phyloP scores from a whole-genome alignment of 2,888 invertebrate species.

The Seira sanloemensis region DNA sequence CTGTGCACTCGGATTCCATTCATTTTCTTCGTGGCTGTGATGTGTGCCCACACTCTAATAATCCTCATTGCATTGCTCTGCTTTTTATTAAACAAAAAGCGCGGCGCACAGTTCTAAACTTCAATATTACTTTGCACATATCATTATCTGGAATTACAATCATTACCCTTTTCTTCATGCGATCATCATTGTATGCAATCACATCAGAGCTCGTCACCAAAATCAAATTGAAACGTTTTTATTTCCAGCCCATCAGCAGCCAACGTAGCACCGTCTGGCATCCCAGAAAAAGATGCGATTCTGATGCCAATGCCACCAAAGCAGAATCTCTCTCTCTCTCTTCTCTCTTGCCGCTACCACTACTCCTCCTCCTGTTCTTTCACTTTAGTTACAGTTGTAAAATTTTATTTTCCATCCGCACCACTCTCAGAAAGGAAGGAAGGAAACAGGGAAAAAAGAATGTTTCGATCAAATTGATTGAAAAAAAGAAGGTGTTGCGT shows the following conservation, averaged over 20 bases:
- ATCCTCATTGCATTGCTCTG: not conserved
- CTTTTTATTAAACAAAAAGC: not conserved
- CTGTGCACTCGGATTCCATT: too few relatives aligned
- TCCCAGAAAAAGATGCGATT: not conserved
- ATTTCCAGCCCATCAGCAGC: conserved; percentile 38
- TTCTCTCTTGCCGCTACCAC: too few relatives aligned
- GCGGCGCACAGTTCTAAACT: conserved; percentile 9
- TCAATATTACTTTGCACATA: conserved; percentile 31
- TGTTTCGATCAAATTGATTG: conserved; percentile 34
- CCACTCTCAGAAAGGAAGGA: conserved; percentile 27
- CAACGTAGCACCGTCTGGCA: conserved; percentile 15
- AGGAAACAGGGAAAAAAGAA: conserved; percentile 35
- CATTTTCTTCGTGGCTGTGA: too few relatives aligned
- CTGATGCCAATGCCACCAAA: not conserved
- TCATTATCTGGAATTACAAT: conserved; percentile 53
- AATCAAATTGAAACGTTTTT: conserved; percentile 39
- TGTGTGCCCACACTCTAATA: not conserved
- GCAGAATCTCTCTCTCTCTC: not conserved
- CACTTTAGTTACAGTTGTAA: conserved; percentile 24
- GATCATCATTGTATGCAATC: not conserved
- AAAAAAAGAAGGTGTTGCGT: conserved; percentile 35
- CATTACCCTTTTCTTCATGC: conserved; percentile 55
- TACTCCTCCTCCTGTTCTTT: not conserved
- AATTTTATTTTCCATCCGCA: conserved; percentile 31
- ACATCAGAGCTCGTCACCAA: not conserved